phyloP scores from a whole-genome alignment of 2,888 invertebrate species.

The Pachliopta kotzebuea region DNA sequence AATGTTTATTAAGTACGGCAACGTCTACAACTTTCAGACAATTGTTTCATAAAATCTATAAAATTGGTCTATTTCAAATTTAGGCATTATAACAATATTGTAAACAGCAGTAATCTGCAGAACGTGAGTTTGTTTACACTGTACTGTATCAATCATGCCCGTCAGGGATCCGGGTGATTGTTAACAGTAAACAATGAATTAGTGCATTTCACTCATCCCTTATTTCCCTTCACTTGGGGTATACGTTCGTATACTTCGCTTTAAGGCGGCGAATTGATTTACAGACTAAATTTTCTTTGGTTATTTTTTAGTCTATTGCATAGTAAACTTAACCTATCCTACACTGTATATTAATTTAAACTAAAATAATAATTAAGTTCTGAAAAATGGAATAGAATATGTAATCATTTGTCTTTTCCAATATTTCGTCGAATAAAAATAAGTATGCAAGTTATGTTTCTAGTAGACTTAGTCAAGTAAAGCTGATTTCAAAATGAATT shows the following conservation, averaged over 20 bases:
- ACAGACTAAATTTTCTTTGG: too few species aligned
- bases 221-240: not conserved
- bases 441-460: not conserved
- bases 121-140: not conserved
- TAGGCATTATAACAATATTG: not conserved
- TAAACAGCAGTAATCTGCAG: not conserved
- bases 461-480: not conserved
- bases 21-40: not conserved
- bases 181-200: not conserved
- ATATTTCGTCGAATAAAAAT: too few species aligned
- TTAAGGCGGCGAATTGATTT: too few species aligned
- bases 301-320: too few species aligned
- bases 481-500: not conserved
- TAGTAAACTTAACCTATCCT: too few species aligned
- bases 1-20: not conserved
- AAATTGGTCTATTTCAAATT: not conserved
- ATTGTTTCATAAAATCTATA: not conserved
- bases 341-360: too few species aligned
- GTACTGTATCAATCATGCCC: not conserved
- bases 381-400: too few species aligned
- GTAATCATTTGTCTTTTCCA: too few species aligned
- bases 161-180: not conserved
- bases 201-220: not conserved
- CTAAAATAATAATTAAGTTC: too few species aligned
- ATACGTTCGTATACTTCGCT: not conserved